These are phyloP conservation scores for Drosophila bocqueti DNA, from an alignment of 1,140 invertebrate species.

Conservation along the genomic window DNA sequence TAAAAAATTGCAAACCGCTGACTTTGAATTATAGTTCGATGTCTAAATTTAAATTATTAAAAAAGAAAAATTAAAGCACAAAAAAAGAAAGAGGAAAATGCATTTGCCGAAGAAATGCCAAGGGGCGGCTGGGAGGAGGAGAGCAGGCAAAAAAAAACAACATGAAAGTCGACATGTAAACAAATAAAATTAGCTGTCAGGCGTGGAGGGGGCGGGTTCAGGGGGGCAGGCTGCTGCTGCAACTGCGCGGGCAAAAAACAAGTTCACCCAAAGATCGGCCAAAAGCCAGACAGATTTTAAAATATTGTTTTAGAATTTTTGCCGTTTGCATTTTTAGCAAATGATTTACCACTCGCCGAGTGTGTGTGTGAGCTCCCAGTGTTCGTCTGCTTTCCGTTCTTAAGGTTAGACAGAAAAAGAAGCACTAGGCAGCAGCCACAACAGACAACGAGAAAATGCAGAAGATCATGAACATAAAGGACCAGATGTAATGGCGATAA, in stretches of 20 bases:
- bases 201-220: conserved; percentile 24
- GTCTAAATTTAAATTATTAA: conserved; percentile 83
- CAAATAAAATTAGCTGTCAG: conserved; percentile 82
- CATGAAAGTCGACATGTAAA: conserved; percentile 82
- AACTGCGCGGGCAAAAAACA: conserved; percentile 68
- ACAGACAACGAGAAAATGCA: conserved; percentile 21
- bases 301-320: conserved; percentile 84
- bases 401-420: conserved; percentile 75
- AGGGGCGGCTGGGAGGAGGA: conserved; percentile 36
- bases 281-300: conserved; percentile 83
- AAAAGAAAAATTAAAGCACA: conserved; percentile 23
- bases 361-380: conserved; percentile 10
- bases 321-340: conserved; percentile 77
- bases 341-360: conserved; percentile 40
- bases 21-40: conserved; percentile 82
- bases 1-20: conserved; percentile 79
- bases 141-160: conserved; percentile 65
- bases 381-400: conserved; percentile 10
- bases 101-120: conserved; percentile 55
- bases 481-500: conserved; percentile 16
- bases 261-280: conserved; percentile 77
- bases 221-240: conserved; percentile 3
- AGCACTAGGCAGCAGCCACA: conserved; percentile 23
- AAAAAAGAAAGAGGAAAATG: conserved; percentile 37
- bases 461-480: conserved; percentile 9